Base-by-base conservation (phyloP, 2,797 vertebrate species). In the Smutsia gigantea region DNA sequence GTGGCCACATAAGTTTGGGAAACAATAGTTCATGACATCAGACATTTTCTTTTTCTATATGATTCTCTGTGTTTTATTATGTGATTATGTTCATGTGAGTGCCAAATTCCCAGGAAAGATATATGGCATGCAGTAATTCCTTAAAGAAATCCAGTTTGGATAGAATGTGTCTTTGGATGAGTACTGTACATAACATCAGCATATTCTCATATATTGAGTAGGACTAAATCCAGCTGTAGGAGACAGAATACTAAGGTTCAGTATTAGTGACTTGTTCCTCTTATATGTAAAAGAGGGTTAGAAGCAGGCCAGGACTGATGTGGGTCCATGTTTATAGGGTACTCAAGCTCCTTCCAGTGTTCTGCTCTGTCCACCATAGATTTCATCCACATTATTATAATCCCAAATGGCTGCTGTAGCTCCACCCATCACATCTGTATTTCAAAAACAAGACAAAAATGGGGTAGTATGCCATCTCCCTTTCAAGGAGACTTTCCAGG, bases 401-500 rank as follows among this genome's bases (percentile, higher is more conserved):
- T n/a, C 39, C 8, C 46, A 19, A n/a, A 46, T 37, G 37, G 87
- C 63, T 66, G 39, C 21, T 18, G 13, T 25, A 69, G 51, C 8
- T 42, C 59, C 9, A 71, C 6, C 37, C 7, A 42, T 87, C 57
- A 53, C 61, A 37, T 87, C 55, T 64, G 3, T 83, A 66, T 79
- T 87, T 83, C 75, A 91, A 87, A 84, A 90, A 19, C 69, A 87
- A 82, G 75, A 34, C 0, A 15, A 66, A 83, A 84, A 37, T 75
- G 31, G 4, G 4, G 17, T 64, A 10, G 11, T 34, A 29, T 31
- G 19, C 71, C 77, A 51, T 6, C 17, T 77, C 10, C 69, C 68
- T 0, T 86, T 83, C 42, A 66, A 37, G 77, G 46, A 69, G 46
- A 87, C 10, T 42, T 81, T 61, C 59, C 68, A 51, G 10, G 92